phyloP scores from a whole-genome alignment of 2,888 invertebrate species.

The Frankliniella intonsa region DNA sequence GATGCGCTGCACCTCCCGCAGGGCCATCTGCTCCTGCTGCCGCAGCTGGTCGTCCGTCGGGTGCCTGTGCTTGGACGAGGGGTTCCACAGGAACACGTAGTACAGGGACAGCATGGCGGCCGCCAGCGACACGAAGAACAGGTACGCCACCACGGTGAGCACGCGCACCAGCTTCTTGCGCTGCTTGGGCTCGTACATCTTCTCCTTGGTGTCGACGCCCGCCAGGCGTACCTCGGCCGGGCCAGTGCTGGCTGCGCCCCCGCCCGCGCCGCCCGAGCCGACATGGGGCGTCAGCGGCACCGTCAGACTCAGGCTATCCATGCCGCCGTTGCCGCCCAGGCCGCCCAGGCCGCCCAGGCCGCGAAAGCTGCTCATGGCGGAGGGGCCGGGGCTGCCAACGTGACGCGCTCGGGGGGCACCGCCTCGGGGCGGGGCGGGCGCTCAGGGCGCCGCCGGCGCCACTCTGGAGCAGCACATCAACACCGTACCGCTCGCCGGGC shows the following conservation, averaged over 20 bases:
- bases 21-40: neutral
- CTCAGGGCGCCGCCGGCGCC: neutral
- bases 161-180: constrained; percentile 82
- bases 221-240: constrained; percentile 62
- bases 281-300: constrained; percentile 6
- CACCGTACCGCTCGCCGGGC: neutral
- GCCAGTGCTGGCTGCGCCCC: constrained; percentile 41
- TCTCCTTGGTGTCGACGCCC: constrained; percentile 61
- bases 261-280: neutral
- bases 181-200: constrained; percentile 74
- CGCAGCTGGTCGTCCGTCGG: neutral
- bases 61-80: constrained; percentile 47
- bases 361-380: constrained; percentile 6
- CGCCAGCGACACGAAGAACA: constrained; percentile 88
- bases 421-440: neutral
- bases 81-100: constrained; percentile 93
- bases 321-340: neutral
- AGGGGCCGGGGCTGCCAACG: constrained; percentile 1
- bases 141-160: constrained; percentile 88
- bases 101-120: constrained; percentile 90
- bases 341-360: neutral
- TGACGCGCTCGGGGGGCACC: neutral
- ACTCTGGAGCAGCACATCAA: neutral
- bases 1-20: constrained; percentile 4
- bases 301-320: constrained; percentile 4